Evolutionary conservation across 2,888 invertebrate genomes (phyloP), one percentile per base, ranked within the genome.

Genomic region (Pachymerium ferrugineum): DNA sequence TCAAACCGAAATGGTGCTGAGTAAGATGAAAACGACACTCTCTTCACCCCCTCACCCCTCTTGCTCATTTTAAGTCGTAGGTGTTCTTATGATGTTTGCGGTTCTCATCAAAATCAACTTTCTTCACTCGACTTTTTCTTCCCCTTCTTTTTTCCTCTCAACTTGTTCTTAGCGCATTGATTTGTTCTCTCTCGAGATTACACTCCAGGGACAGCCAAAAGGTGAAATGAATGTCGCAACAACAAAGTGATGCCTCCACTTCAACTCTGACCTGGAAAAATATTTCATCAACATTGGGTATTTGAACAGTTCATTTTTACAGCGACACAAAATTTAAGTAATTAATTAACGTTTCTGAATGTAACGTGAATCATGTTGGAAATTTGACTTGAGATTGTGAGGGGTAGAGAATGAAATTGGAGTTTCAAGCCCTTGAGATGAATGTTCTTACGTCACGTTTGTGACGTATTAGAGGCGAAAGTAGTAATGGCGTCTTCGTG

Each of bases 31-130:
- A 62, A 8, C 62, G 62, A 28, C 6, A 3, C 16, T 42, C n/a
- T 47, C 25, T 54, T 22, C 14, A 12, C 22, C 10, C 19, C 10
- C 25, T 62, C 28, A 28, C n/a, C 28, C 25, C n/a, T 8, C 28
- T 62, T 62, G 62, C 25, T 62, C 62, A 62, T 62, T 62, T 62
- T 62, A 62, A 62, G 25, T 62, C 62, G 62, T 62, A 28, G 62
- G 62, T 62, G 62, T 62, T 25, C 62, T 62, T 62, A 62, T 62
- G 62, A 62, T 62, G 62, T 62, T 62, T 62, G 62, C 62, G 62
- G 62, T 62, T 62, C 62, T 62, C 62, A 62, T 62, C 62, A 62
- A 62, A 62, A 62, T 62, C 62, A 62, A 62, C 62, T 62, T 62
- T 62, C 62, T 28, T 5, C 62, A 62, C 62, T 62, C 25, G 12